Percentiles rank a stretch among this genome's conserved stretches.
phyloP scores from a whole-genome alignment of 2,797 vertebrate genomes.

The Alfaro cultratus region DNA sequence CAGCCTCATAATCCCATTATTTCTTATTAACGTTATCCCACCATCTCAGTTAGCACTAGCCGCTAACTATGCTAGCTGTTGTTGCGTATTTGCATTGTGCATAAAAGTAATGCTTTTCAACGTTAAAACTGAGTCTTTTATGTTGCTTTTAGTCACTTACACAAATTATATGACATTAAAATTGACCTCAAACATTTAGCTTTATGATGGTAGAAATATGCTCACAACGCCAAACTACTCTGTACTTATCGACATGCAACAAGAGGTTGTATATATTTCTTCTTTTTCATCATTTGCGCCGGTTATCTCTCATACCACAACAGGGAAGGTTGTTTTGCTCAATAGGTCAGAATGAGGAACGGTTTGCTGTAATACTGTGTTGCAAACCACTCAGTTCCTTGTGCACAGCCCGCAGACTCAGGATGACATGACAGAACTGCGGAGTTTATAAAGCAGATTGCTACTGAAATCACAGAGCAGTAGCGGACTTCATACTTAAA shows the following conservation, averaged over 20 bases:
- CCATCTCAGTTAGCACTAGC: background rate
- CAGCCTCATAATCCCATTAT: slow-evolving; percentile 34
- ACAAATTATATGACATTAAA: background rate
- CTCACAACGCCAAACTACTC: background rate
- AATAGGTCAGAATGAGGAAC: slow-evolving; percentile 55
- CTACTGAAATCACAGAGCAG: background rate
- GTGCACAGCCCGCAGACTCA: slow-evolving; percentile 63
- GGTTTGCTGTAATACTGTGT: slow-evolving; percentile 35
- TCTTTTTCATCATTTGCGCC: slow-evolving; percentile 27
- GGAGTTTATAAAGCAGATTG: background rate
- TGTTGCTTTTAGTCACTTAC: background rate
- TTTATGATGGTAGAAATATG: background rate
- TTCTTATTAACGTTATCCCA: slow-evolving; percentile 8
- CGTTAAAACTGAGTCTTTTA: background rate
- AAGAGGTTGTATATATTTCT: background rate
- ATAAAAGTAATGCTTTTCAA: background rate
- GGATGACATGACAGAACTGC: slow-evolving; percentile 76
- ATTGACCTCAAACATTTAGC: background rate
- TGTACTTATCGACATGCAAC: background rate
- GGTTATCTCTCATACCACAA: background rate
- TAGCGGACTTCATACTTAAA: background rate
- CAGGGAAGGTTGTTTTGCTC: slow-evolving; percentile 19
- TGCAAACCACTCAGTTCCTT: slow-evolving; percentile 50
- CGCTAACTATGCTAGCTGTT: background rate
- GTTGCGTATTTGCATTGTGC: background rate